These are phyloP conservation scores for Syndactyla subalaris DNA, from an alignment of 2,797 vertebrate genomes.

Conservation along the genomic window DNA sequence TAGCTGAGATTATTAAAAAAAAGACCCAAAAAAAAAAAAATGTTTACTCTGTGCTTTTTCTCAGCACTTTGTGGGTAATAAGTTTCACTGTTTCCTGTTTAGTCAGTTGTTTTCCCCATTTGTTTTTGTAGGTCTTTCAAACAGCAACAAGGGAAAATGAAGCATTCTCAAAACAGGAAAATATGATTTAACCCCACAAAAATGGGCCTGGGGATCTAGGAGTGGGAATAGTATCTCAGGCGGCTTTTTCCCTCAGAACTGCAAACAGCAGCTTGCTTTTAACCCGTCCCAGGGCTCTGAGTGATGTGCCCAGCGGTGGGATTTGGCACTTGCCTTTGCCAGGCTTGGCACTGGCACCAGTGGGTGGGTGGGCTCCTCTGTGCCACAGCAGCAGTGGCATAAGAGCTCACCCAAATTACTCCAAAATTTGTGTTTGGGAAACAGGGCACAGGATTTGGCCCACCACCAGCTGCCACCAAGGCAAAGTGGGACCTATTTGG, in stretches of 20 bases:
- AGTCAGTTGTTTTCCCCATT: constrained; percentile 68
- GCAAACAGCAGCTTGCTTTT: neutral
- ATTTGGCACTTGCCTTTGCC: neutral
- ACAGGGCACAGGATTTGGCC: neutral
- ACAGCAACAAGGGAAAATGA: constrained; percentile 54
- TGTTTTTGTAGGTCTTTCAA: constrained; percentile 63
- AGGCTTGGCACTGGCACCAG: neutral
- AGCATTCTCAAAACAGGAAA: constrained; percentile 67
- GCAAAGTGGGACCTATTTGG: neutral
- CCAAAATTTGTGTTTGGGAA: neutral
- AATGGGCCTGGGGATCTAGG: constrained; percentile 54
- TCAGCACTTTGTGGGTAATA: constrained; percentile 43
- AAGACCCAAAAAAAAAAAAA: neutral
- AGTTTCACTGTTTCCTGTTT: constrained; percentile 68
- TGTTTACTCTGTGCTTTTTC: constrained; percentile 62
- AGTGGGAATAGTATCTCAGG: neutral
- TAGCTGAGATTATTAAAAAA: constrained; percentile 34
- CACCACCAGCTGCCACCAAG: neutral
- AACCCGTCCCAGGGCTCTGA: neutral
- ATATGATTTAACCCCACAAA: constrained; percentile 71
- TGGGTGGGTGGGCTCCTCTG: neutral
- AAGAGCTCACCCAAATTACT: neutral
- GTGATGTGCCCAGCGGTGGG: neutral
- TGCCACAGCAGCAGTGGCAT: neutral
- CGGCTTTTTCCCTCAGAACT: neutral